Evolutionary conservation across 2,113 vertebrate species (phyloP), one percentile per base, ranked within the genome.

Genomic region (Saguinus imperator): DNA sequence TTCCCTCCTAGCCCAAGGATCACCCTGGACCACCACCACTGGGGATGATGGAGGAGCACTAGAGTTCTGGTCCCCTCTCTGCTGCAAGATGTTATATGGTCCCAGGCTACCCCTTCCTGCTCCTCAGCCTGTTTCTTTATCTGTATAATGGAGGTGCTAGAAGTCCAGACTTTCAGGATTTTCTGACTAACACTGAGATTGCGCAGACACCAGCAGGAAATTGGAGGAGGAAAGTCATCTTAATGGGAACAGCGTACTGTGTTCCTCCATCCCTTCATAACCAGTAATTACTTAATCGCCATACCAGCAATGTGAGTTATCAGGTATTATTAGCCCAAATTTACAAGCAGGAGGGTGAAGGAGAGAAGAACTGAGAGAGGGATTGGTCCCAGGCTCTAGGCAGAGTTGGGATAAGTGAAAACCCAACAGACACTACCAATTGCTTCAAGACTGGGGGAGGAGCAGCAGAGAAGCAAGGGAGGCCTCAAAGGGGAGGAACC

Each of bases 271-370:
- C 45, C 32, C 72, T 87, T 92, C 96, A 96, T 93, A 97, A 91
- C 95, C 91, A 89, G 95, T 72, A 93, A 97, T 97, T 95, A 96
- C 93, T 96, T 97, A 97, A 98, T 96, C 97, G 76, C 70, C 6
- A 0, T 25, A 76, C 94, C 93, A 90, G 97, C 80, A 64, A 76
- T 20, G 76, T 84, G 29, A 96, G 57, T 95, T 97, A 94, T 93
- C 72, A 64, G 93, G 94, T 85, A 92, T 97, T 79, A 96, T 97
- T 95, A 97, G 79, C 76, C 87, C 83, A 57, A 61, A 37, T 93
- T 96, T 90, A 96, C 84, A 83, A 89, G 89, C 93, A 75, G 72
- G 84, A 95, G 82, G 57, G 58, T 95, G 94, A 92, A 94, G 64
- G 64, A 79, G 52, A 88, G 58, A 86, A 86, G n/a, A 79, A 87